These are phyloP conservation scores for Agrilus planipennis DNA, from an alignment of 1,140 invertebrate genomes.

Conservation along the genomic window DNA sequence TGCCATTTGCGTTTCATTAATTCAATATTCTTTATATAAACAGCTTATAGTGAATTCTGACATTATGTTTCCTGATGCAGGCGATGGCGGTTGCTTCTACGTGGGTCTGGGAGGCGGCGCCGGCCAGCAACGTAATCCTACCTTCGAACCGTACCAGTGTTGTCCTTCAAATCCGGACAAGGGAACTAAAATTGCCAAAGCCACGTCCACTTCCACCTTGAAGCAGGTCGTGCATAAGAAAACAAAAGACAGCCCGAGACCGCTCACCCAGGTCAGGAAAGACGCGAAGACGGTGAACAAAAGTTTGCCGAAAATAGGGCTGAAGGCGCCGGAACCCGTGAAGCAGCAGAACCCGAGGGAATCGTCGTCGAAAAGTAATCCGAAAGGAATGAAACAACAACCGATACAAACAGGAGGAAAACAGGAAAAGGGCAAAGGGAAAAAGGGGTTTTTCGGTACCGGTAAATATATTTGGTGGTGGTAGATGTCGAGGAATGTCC, in stretches of 20 bases:
- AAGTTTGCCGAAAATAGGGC: conserved; percentile 24
- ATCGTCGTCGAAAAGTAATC: conserved; percentile 11
- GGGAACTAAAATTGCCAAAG: conserved; percentile 56
- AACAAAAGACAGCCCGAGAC: conserved; percentile 14
- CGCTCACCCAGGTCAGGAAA: conserved; percentile 30
- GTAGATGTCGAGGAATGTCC: conserved; percentile 30
- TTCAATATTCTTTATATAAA: conserved; percentile 2
- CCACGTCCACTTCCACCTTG: conserved; percentile 19
- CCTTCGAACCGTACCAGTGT: conserved; percentile 80
- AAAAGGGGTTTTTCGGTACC: conserved; percentile 71
- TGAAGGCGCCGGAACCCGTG: conserved; percentile 26
- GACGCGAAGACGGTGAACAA: conserved; percentile 14
- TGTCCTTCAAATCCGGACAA: conserved; percentile 70
- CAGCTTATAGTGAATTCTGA: conserved; percentile 35
- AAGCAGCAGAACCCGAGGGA: conserved; percentile 5
- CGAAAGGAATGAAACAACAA: conserved; percentile 15
- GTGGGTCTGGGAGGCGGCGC: conserved; percentile 81
- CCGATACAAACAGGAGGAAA: conserved; percentile 27
- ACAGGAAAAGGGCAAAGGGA: conserved; percentile 47
- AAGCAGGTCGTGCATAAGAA: conserved; percentile 14
- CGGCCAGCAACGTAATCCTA: conserved; percentile 57
- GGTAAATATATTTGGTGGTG: conserved; percentile 53
- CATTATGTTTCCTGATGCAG: conserved; percentile 57
- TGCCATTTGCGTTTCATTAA: conserved; percentile 5
- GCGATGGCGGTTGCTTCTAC: conserved; percentile 92